Evolutionary conservation across 2,113 vertebrate species (phyloP).

Genomic region (Telmatochromis sp.): DNA sequence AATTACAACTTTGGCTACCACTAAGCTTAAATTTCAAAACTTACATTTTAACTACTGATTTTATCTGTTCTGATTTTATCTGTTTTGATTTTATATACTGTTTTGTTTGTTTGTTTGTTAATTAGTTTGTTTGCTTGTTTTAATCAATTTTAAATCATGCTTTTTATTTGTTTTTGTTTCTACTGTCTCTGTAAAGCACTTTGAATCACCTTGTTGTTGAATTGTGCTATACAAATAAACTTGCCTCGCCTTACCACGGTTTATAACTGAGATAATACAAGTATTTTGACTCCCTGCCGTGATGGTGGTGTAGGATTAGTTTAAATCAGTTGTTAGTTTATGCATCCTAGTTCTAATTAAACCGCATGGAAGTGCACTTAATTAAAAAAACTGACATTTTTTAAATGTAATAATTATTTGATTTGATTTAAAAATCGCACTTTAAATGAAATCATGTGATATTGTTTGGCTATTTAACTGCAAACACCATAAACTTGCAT

Average conservation of each 20-base stretch:
- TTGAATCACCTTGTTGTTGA: too few species aligned
- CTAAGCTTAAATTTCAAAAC: too few species aligned
- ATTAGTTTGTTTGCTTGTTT: accelerated
- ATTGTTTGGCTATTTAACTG: background rate
- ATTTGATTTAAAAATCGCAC: background rate
- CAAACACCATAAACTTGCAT: background rate
- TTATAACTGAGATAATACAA: background rate
- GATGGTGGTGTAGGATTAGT: background rate
- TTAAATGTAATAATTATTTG: background rate
- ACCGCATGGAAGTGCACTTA: background rate
- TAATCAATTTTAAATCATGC: too few species aligned
- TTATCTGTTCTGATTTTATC: too few species aligned
- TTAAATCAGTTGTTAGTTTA: background rate
- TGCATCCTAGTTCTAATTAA: background rate
- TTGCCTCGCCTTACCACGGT: accelerated
- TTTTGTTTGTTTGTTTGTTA: too few species aligned
- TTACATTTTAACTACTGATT: too few species aligned
- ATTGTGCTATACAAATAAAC: too few species aligned
- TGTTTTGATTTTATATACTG: too few species aligned
- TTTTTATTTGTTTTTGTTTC: too few species aligned
- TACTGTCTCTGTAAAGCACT: too few species aligned
- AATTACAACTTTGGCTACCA: too few species aligned
- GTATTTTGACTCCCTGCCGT: background rate
- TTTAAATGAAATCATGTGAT: background rate
- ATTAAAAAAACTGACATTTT: accelerated